Evolutionary conservation across 2,888 invertebrate species (phyloP).

Genomic region (Oscheius sp.): DNA sequence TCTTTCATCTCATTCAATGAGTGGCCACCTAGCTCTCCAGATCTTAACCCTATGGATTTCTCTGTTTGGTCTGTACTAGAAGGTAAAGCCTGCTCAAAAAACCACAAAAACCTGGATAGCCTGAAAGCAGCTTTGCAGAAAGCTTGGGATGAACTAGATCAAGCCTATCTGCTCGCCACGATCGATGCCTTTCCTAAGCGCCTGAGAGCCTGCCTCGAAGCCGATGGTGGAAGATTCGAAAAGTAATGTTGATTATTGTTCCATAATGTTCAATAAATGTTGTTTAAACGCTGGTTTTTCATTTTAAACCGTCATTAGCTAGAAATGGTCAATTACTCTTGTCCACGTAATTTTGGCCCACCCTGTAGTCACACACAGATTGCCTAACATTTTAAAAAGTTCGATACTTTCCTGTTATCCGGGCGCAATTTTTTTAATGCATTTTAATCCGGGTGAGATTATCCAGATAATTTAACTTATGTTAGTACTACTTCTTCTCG

Average conservation of each 20-base stretch:
- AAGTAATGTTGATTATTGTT: neutral
- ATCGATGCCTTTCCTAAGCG: neutral
- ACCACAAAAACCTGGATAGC: constrained; percentile 1
- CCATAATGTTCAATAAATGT: too few relatives aligned
- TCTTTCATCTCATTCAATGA: constrained; percentile 6
- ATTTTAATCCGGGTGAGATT: too few relatives aligned
- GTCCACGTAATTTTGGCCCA: too few relatives aligned
- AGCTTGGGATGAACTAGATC: constrained; percentile 14
- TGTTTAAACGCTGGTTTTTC: too few relatives aligned
- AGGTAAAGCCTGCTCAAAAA: neutral
- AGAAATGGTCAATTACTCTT: too few relatives aligned
- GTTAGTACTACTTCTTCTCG: too few relatives aligned
- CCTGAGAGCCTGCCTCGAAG: constrained; percentile 25
- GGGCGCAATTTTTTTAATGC: too few relatives aligned
- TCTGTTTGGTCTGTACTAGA: neutral
- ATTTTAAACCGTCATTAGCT: too few relatives aligned
- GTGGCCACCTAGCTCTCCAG: constrained; percentile 22
- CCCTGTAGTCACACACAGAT: too few relatives aligned
- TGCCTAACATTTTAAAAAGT: too few relatives aligned
- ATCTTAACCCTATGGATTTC: constrained; percentile 21
- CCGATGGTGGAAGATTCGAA: constrained; percentile 23
- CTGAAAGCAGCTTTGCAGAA: neutral
- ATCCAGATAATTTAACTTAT: too few relatives aligned
- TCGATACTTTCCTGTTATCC: too few relatives aligned
- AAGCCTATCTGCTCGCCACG: constrained; percentile 29